Base-by-base conservation (phyloP, 2,113 vertebrate genomes). In the Elgaria multicarinata region DNA sequence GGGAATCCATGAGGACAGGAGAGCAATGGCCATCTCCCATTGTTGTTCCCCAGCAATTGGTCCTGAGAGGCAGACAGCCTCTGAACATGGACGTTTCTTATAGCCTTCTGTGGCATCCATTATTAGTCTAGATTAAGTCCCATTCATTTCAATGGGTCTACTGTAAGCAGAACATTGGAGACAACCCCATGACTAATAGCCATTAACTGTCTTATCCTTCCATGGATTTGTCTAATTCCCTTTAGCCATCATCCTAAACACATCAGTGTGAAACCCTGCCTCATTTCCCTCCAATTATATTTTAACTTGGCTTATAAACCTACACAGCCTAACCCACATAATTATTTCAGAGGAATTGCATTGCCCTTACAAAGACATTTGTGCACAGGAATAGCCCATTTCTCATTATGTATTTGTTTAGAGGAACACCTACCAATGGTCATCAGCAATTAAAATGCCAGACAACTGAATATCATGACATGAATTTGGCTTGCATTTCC, bases 401-500 rank as follows among this genome's bases (percentile, higher is more conserved):
- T 74, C 4, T 89, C 78, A 39, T 50, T 7, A 26, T 2, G 33
- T 36, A 75, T 55, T 7, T 14, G 53, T 55, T 7, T 14, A n/a
- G 12, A 64, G 0, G 90, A 22, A 8, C 33, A 94, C 98, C 89
- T 78, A 99, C 99, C 99, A 99, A 91, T 99, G 99, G 66, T 98
- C 96, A 90, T 99, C 98, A 42, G 98, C 98, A 79, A 99, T 99
- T 78, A 99, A 98, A 28, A 98, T 98, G 14, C 99, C 99, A 0
- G 98, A 97, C 82, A 99, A 96, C 94, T 99, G 98, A 87, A 99
- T 99, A 89, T 99, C 98, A 18, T 98, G 98, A 89, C 89, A 92
- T 0, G 97, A 98, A 89, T 96, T 92, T 4, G 97, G 95, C 58
- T 95, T 97, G 26, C 96, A 93, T 85, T 98, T 99, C 58, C 99